phyloP scores from a whole-genome alignment of 1,140 invertebrate species.

The Meteorus sp. region DNA sequence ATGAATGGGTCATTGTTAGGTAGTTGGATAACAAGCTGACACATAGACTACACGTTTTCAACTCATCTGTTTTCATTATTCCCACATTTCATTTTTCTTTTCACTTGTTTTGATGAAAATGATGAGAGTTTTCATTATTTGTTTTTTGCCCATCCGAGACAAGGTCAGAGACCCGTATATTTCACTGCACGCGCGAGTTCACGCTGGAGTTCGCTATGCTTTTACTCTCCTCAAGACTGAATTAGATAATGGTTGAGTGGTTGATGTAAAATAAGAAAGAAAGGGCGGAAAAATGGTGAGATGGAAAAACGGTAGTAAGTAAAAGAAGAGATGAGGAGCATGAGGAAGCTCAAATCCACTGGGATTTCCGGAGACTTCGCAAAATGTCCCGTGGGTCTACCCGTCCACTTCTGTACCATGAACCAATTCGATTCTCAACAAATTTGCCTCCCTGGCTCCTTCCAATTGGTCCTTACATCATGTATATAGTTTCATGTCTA shows the following conservation, averaged over 20 bases:
- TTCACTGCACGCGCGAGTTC: background rate
- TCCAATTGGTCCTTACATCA: background rate
- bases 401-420: background rate
- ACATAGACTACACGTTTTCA: too few relatives aligned
- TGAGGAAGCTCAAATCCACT: slow-evolving; percentile 1
- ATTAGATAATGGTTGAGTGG: slow-evolving; percentile 8
- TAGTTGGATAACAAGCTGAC: too few relatives aligned
- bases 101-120: too few relatives aligned
- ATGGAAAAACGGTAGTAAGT: slow-evolving; percentile 1
- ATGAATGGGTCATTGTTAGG: too few relatives aligned
- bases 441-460: background rate
- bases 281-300: background rate
- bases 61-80: background rate
- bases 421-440: slow-evolving; percentile 4
- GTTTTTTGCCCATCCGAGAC: slow-evolving; percentile 7
- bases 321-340: background rate
- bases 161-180: slow-evolving; percentile 13
- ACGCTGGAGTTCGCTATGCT: background rate
- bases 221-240: slow-evolving; percentile 6
- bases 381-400: slow-evolving; percentile 8
- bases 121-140: too few relatives aligned
- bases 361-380: background rate
- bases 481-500: background rate
- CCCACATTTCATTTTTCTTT: background rate
- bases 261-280: background rate